A percentile compares a stretch with the other conserved stretches of the same genome.
Evolutionary conservation across 2,888 invertebrate species (phyloP).

Genomic region (Sphaerophoria rueppellii): DNA sequence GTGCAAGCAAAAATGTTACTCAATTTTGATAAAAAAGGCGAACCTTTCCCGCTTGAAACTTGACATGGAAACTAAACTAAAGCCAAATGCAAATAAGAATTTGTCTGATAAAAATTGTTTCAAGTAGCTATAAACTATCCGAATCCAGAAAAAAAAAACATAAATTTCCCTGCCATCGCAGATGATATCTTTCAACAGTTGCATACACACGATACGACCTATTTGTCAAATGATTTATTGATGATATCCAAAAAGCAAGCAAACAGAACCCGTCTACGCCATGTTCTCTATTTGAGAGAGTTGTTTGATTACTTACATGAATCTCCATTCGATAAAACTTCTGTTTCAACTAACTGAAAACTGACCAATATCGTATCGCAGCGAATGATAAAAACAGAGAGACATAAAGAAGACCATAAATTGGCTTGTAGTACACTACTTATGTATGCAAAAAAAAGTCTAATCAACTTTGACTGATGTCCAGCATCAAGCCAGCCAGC

Average conservation of each 20-base stretch:
- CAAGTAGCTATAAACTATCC: constrained; percentile 21
- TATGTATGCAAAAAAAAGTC: too few species aligned
- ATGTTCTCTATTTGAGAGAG: constrained; percentile 4
- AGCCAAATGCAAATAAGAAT: constrained; percentile 8
- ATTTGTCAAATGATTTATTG: constrained; percentile 33
- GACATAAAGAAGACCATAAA: not conserved
- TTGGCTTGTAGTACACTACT: not conserved
- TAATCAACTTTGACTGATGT: too few species aligned
- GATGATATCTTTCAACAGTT: constrained; percentile 20
- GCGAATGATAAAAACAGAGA: not conserved
- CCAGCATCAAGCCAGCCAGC: not conserved
- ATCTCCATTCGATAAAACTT: constrained; percentile 21
- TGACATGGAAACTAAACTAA: not conserved
- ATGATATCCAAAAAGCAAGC: not conserved
- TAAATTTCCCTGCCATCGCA: constrained; percentile 11
- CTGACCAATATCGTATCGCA: too few species aligned
- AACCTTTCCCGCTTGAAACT: not conserved
- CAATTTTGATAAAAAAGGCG: too few species aligned
- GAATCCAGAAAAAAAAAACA: constrained; percentile 3
- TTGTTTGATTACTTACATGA: not conserved
- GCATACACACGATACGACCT: constrained; percentile 17
- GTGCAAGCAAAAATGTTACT: too few species aligned
- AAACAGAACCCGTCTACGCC: not conserved
- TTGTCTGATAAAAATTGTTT: constrained; percentile 19
- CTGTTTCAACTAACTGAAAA: constrained; percentile 7